Percentiles rank a stretch among this genome's conserved stretches.
Conservation (phyloP, 2,113 vertebrate species). For the Aldabrachelys gigantea region DNA sequence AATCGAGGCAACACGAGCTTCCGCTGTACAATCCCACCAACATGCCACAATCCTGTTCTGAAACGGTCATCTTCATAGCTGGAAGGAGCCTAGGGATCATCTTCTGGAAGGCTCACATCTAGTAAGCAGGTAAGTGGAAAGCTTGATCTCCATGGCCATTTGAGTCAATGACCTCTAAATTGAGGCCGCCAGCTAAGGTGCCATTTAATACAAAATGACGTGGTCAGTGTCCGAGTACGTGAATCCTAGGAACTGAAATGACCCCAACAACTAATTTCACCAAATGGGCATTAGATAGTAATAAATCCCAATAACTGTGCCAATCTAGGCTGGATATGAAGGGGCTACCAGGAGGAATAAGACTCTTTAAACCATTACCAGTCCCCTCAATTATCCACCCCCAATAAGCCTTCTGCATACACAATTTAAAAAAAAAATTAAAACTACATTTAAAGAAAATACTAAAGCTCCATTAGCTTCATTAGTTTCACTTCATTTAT, state of each 20-base stretch:
- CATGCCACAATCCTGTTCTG: not conserved
- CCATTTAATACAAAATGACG: not conserved
- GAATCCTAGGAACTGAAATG: not conserved
- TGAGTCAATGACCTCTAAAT: not conserved
- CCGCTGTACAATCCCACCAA: not conserved
- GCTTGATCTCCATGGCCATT: not conserved
- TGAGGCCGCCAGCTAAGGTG: not conserved
- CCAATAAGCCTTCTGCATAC: not conserved
- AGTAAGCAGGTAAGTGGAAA: not conserved
- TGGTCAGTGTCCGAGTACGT: not conserved
- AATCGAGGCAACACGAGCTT: not conserved
- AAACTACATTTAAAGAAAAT: conserved; percentile 12
- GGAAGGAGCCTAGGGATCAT: not conserved
- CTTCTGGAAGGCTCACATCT: conserved; percentile 1
- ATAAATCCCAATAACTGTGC: not conserved
- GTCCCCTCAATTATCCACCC: not conserved
- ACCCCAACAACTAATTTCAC: not conserved
- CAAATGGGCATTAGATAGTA: accelerated
- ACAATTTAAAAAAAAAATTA: not conserved
- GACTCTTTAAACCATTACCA: not conserved
- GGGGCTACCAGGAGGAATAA: not conserved
- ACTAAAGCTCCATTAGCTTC: not conserved
- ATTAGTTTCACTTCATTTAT: conserved; percentile 32
- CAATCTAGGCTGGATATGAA: not conserved
- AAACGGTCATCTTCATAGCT: not conserved